A percentile compares a stretch with the other conserved stretches of the same genome.
Evolutionary conservation across 2,888 invertebrate species (phyloP).

Genomic region (Euproctis similis): DNA sequence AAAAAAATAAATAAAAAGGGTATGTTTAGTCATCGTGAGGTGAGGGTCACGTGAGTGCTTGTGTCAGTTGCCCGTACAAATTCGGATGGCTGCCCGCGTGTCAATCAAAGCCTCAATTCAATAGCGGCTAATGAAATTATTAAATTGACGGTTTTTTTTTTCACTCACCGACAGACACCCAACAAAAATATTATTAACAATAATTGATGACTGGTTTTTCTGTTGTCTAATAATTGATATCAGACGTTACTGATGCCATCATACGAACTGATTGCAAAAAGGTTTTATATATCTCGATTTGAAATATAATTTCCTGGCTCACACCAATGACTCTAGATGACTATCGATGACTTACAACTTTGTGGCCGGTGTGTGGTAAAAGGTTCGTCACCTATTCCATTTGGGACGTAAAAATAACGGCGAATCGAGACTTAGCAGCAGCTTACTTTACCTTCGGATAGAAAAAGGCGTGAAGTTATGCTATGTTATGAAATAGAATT

Average conservation of each 20-base stretch:
- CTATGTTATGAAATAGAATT: too few relatives aligned
- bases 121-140: slow-evolving; percentile 41
- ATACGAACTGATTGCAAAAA: slow-evolving; percentile 8
- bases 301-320: too few relatives aligned
- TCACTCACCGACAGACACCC: slow-evolving; percentile 14
- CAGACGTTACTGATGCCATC: slow-evolving; percentile 17
- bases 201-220: slow-evolving; percentile 28
- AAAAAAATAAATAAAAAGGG: slow-evolving; percentile 20
- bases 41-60: slow-evolving; percentile 35
- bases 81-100: slow-evolving; percentile 50
- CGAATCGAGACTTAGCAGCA: too few relatives aligned
- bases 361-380: too few relatives aligned
- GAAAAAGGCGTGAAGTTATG: too few relatives aligned
- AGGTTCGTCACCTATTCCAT: too few relatives aligned
- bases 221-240: slow-evolving; percentile 25
- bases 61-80: slow-evolving; percentile 46
- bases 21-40: slow-evolving; percentile 35
- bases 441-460: too few relatives aligned
- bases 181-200: slow-evolving; percentile 21
- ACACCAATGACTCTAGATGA: too few relatives aligned
- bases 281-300: too few relatives aligned
- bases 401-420: too few relatives aligned
- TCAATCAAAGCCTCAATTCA: slow-evolving; percentile 35
- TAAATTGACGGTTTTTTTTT: slow-evolving; percentile 31
- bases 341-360: too few relatives aligned